Base-by-base conservation (phyloP, 2,888 invertebrate species). In the Pseudococcus jackbeardsleyi region DNA sequence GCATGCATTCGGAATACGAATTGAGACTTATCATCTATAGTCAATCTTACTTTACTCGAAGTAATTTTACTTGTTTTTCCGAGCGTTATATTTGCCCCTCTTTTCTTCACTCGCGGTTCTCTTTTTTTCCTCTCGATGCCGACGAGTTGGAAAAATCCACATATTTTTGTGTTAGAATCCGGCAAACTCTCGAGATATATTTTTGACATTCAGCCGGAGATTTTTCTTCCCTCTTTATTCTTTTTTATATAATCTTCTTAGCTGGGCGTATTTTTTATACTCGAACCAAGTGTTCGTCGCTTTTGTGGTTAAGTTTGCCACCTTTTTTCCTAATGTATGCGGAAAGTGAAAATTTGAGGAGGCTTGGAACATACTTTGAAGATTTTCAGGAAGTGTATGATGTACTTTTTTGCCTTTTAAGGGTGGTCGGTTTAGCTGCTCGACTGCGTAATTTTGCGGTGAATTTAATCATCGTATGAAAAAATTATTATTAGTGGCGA, bases 1-100 rank as follows among this genome's bases (percentile, higher is more conserved):
- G 86, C 86, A 86, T 86, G 68, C 46, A 86, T 72, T 86, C 86
- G 86, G 86, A 86, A 86, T 86, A 86, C 86, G 86, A 86, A 86
- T 86, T 48, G 77, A 64, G 64, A 68, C 68, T 72, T 86, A 86
- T 86, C 86, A 86, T 72, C 86, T 86, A 64, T 68, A 86, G 77
- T 86, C 86, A 46, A 72, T 86, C 86, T 77, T 86, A 85, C 77
- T 86, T 86, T 86, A 86, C 72, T 46, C 72, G 86, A 86, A 86
- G 86, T 86, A 85, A 85, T 72, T 86, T 86, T 77, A 77, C 86
- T 86, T 86, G 72, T 86, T 86, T 86, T 86, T 46, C 85, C 85
- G 85, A 59, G 79, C 79, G 79, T 79, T 79, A 79, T 79, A 72
- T 85, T 86, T 86, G 50, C 86, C 64, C 77, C 12, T 17, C 26